Base-by-base conservation (phyloP, 2,888 invertebrate species). In the Aleiodes alternator region DNA sequence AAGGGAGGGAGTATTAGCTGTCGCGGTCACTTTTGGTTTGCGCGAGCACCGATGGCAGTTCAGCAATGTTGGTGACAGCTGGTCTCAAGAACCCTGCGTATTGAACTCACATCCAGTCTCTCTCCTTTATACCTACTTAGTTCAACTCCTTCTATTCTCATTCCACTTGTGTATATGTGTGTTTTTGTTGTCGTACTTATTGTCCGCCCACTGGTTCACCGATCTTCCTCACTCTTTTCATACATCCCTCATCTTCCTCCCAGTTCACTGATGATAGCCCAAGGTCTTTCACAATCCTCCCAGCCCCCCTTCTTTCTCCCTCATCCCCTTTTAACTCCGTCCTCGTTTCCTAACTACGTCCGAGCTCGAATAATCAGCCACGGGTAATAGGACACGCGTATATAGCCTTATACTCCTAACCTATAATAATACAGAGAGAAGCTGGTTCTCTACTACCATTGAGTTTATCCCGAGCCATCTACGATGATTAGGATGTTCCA, bases 21-120 rank as follows among this genome's bases (percentile, higher is more conserved):
- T 88, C 87, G 88, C 83, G 89, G 89, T 89, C 89, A 89, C 89
- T 89, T 89, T 88, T 86, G 88, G 85, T 89, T 89, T 88, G 88
- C 88, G 34, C 34, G 34, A 34, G 88, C 88, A 84, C 85, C 87
- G 84, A 61, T 43, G 43, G 12, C 50, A 50, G 57, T 31, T 57
- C 31, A 57, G 57, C 31, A 23, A 85, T 89, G 89, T 85, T 86
- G 85, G 85, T 87, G 89, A 88, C 89, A 89, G 89, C 87, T 84
- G 84, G 76, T 77, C 84, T 85, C 84, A 85, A 87, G 86, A 83
- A 84, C 85, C 84, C 81, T 84, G 83, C 85, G 88, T 88, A 88
- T 89, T 89, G 87, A 88, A 86, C 88, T 87, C 88, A 85, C 84
- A 85, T 87, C 86, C 88, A 88, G 85, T 86, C 85, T 84, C 85